A percentile compares a stretch with the other conserved stretches of the same genome.
phyloP scores from a whole-genome alignment of 1,140 invertebrate genomes.

The Penaeus chinensis region DNA sequence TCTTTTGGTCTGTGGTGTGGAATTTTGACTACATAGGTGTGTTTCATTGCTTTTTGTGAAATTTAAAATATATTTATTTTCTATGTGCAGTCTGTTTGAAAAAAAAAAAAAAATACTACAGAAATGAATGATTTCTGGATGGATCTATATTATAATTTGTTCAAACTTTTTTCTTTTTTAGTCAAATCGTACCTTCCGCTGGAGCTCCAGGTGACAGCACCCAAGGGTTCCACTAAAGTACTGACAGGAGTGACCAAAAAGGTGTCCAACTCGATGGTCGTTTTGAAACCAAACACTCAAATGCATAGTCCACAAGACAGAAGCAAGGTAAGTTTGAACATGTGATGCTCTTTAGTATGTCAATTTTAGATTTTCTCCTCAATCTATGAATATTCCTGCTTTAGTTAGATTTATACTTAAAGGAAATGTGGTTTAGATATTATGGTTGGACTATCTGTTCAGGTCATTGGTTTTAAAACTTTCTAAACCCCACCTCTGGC shows the following conservation, averaged over 20 bases:
- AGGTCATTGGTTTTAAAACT: too few species aligned
- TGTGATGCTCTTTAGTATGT: too few species aligned
- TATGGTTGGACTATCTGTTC: too few species aligned
- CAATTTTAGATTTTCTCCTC: not conserved
- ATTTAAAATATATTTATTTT: not conserved
- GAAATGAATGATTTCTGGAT: not conserved
- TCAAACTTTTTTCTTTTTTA: slow-evolving; percentile 1
- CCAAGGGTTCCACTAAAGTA: slow-evolving; percentile 61
- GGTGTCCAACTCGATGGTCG: not conserved
- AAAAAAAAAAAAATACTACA: not conserved
- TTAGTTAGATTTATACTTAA: too few species aligned
- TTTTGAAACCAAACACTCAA: slow-evolving; percentile 5
- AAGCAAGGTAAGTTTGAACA: not conserved
- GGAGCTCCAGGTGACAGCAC: slow-evolving; percentile 61
- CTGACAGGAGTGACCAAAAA: slow-evolving; percentile 61
- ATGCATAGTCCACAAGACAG: slow-evolving; percentile 11
- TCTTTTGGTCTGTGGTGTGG: not conserved
- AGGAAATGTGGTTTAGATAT: not conserved
- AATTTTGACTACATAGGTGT: not conserved
- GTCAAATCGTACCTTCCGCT: slow-evolving; percentile 59
- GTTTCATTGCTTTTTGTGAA: not conserved
- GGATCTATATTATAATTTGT: not conserved
- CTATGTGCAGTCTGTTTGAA: not conserved
- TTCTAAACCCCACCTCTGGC: not conserved
- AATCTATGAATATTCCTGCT: too few species aligned